phyloP scores from a whole-genome alignment of 1,140 invertebrate species.

The Lasioglossum albipes region DNA sequence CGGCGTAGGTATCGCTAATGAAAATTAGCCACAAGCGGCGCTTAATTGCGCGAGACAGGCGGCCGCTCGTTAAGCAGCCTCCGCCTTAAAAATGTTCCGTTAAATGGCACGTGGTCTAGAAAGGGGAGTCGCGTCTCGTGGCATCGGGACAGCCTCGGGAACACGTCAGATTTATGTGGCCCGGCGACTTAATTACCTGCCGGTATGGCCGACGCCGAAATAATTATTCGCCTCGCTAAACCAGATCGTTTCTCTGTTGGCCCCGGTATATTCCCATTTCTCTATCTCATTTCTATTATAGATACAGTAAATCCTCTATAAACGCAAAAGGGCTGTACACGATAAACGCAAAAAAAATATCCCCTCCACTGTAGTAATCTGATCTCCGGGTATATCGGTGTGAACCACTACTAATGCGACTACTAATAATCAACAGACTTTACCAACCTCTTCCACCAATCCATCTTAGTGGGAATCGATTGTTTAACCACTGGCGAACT shows the following conservation, averaged over 20 bases:
- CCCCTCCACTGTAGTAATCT: no score
- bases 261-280: no score
- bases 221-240: slow-evolving; percentile 40
- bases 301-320: no score
- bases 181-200: slow-evolving; percentile 54
- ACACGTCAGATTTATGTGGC: slow-evolving; percentile 55
- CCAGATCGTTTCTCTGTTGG: neutral
- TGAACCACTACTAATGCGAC: no score
- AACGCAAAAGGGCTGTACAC: no score
- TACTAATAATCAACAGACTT: no score
- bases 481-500: no score
- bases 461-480: no score
- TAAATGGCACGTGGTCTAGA: slow-evolving; percentile 55
- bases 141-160: slow-evolving; percentile 20
- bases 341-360: no score
- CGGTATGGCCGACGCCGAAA: slow-evolving; percentile 33
- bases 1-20: slow-evolving; percentile 46
- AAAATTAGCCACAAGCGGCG: slow-evolving; percentile 53
- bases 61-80: slow-evolving; percentile 45
- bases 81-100: slow-evolving; percentile 56
- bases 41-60: slow-evolving; percentile 54
- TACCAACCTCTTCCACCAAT: no score
- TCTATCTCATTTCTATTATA: no score
- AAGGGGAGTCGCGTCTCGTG: neutral
- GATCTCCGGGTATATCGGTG: no score